phyloP scores from a whole-genome alignment of 2,797 vertebrate species.

The Zenarchopterus dispar region DNA sequence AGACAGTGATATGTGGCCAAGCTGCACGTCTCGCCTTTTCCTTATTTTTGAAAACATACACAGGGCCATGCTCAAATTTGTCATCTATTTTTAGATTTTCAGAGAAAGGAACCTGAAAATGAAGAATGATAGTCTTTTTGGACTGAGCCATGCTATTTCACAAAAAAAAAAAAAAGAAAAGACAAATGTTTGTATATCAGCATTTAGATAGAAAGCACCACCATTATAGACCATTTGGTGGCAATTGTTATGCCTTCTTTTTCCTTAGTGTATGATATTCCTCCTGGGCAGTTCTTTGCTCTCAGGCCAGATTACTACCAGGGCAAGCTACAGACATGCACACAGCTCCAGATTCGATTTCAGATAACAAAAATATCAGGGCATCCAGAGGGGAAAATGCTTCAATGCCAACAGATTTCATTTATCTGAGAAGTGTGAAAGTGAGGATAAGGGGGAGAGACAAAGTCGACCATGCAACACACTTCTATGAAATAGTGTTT shows the following conservation, averaged over 20 bases:
- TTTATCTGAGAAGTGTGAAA: slow-evolving; percentile 75
- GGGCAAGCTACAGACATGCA: slow-evolving; percentile 58
- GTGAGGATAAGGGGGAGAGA: slow-evolving; percentile 58
- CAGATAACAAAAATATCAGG: slow-evolving; percentile 78
- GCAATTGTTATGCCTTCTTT: slow-evolving; percentile 65
- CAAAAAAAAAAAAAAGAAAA: slow-evolving; percentile 27
- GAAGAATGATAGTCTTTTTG: slow-evolving; percentile 40
- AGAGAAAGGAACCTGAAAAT: slow-evolving; percentile 31
- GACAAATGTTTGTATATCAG: slow-evolving; percentile 41
- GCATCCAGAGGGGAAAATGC: slow-evolving; percentile 70
- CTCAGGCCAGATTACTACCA: slow-evolving; percentile 75
- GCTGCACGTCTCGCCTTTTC: slow-evolving; percentile 47
- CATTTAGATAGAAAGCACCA: slow-evolving; percentile 49
- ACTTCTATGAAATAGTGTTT: slow-evolving; percentile 53
- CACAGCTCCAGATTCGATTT: slow-evolving; percentile 78
- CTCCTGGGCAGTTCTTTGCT: slow-evolving; percentile 67
- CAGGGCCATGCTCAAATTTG: slow-evolving; percentile 36
- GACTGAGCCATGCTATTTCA: slow-evolving; percentile 20
- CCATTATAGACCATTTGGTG: slow-evolving; percentile 55
- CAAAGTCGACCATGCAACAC: slow-evolving; percentile 66
- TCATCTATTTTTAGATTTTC: slow-evolving; percentile 66
- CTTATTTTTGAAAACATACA: slow-evolving; percentile 46
- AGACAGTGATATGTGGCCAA: slow-evolving; percentile 76
- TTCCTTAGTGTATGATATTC: slow-evolving; percentile 68
- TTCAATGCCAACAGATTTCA: slow-evolving; percentile 71